phyloP scores from a whole-genome alignment of 2,797 vertebrate genomes.

The Paratrypauchen microcephalus region DNA sequence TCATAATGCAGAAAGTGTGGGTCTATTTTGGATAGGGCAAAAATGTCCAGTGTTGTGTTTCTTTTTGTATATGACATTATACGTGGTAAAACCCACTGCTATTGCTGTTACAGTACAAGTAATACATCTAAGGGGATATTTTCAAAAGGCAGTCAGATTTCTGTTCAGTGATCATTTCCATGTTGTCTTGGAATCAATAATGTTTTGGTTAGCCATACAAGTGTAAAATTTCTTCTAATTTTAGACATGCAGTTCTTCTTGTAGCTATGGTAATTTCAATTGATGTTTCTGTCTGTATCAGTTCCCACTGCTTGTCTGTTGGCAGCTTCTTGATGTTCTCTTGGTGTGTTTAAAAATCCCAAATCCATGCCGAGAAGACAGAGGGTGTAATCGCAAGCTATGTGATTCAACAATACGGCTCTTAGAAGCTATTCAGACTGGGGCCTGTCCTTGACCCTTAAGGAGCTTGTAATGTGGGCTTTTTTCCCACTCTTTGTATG shows the following conservation, averaged over 20 bases:
- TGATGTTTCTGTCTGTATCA: constrained; percentile 69
- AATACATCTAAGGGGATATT: no score
- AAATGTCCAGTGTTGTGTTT: no score
- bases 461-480: constrained; percentile 85
- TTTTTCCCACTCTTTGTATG: constrained; percentile 79
- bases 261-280: constrained; percentile 43
- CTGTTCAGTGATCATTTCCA: no score
- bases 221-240: background rate
- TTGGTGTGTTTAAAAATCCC: constrained; percentile 58
- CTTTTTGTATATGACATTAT: no score
- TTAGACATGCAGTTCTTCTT: background rate
- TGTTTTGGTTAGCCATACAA: no score
- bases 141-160: no score
- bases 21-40: background rate
- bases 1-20: background rate
- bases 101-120: no score
- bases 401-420: constrained; percentile 81
- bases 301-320: constrained; percentile 72
- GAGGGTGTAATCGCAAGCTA: constrained; percentile 83
- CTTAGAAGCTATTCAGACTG: constrained; percentile 79
- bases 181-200: no score
- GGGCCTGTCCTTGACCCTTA: constrained; percentile 85
- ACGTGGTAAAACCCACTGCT: no score
- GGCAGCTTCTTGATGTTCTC: constrained; percentile 64
- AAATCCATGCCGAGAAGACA: constrained; percentile 79